Percentiles rank a stretch among this genome's conserved stretches.
These are phyloP conservation scores for Apogon talboti DNA, from an alignment of 2,797 vertebrate genomes.

Conservation along the genomic window DNA sequence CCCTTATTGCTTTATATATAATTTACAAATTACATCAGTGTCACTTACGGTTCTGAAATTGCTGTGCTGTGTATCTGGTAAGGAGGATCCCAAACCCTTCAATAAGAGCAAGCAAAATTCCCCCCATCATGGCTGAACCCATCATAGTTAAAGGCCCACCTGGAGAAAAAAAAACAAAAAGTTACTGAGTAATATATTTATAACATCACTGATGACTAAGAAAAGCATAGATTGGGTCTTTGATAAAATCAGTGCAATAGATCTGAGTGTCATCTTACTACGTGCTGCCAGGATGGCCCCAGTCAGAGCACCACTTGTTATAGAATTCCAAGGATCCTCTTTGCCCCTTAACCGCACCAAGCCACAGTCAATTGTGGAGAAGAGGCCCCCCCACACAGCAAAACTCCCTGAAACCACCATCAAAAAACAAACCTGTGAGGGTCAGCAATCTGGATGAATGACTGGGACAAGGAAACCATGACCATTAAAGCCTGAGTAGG, in stretches of 20 bases:
- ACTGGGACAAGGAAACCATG: not conserved
- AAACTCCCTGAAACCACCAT: conserved; percentile 86
- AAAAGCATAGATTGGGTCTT: not conserved
- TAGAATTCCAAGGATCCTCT: conserved; percentile 95
- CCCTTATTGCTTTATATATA: not conserved
- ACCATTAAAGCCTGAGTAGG: no score
- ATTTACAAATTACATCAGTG: conserved; percentile 11
- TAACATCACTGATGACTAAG: not conserved
- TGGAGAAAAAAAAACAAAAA: conserved; percentile 59
- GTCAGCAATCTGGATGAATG: not conserved
- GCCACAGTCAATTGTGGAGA: conserved; percentile 93
- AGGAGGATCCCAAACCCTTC: conserved; percentile 94
- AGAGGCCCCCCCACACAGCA: conserved; percentile 92
- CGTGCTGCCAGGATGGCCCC: conserved; percentile 91
- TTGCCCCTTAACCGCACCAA: conserved; percentile 88
- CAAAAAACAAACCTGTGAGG: conserved; percentile 18
- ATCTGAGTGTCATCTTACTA: conserved; percentile 80
- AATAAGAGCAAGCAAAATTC: conserved; percentile 90
- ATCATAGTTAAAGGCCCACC: conserved; percentile 92
- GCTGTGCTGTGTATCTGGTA: conserved; percentile 91
- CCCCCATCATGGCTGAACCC: conserved; percentile 92
- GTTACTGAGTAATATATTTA: not conserved
- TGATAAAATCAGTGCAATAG: not conserved
- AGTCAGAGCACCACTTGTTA: conserved; percentile 90
- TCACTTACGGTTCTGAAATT: conserved; percentile 91